These are phyloP conservation scores for Bombyx mandarina DNA, from an alignment of 1,140 invertebrate genomes.

Conservation along the genomic window DNA sequence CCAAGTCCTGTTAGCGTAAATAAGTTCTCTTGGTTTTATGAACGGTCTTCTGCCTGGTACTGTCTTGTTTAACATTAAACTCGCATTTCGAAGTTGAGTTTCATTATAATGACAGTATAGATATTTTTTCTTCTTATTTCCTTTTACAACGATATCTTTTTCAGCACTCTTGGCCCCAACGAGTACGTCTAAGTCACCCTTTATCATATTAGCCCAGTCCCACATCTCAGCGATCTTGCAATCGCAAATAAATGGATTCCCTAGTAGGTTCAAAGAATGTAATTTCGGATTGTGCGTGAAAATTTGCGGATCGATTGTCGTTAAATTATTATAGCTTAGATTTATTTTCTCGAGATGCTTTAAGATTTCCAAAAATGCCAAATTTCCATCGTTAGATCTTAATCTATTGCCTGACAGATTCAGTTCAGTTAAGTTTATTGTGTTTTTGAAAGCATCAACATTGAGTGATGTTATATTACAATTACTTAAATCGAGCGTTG, in stretches of 20 bases:
- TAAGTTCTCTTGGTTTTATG: slow-evolving; percentile 70
- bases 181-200: slow-evolving; percentile 76
- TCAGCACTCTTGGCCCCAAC: slow-evolving; percentile 76
- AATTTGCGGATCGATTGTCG: slow-evolving; percentile 71
- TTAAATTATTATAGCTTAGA: slow-evolving; percentile 76
- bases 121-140: slow-evolving; percentile 75
- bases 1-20: slow-evolving; percentile 77
- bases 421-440: slow-evolving; percentile 75
- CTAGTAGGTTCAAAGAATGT: slow-evolving; percentile 74
- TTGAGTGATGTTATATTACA: slow-evolving; percentile 76
- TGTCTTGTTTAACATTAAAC: slow-evolving; percentile 63
- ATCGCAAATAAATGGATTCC: slow-evolving; percentile 80
- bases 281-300: slow-evolving; percentile 73
- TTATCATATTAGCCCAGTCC: slow-evolving; percentile 78
- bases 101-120: slow-evolving; percentile 78
- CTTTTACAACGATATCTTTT: slow-evolving; percentile 72
- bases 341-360: slow-evolving; percentile 74
- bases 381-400: slow-evolving; percentile 55
- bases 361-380: slow-evolving; percentile 74
- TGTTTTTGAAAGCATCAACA: slow-evolving; percentile 73
- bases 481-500: slow-evolving; percentile 76
- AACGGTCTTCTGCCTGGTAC: slow-evolving; percentile 71
- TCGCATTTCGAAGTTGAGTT: slow-evolving; percentile 68
- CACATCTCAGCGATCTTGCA: slow-evolving; percentile 80
- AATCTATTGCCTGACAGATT: slow-evolving; percentile 76